Base-by-base conservation (phyloP, 2,113 vertebrate species). In the Galeopterus variegatus region DNA sequence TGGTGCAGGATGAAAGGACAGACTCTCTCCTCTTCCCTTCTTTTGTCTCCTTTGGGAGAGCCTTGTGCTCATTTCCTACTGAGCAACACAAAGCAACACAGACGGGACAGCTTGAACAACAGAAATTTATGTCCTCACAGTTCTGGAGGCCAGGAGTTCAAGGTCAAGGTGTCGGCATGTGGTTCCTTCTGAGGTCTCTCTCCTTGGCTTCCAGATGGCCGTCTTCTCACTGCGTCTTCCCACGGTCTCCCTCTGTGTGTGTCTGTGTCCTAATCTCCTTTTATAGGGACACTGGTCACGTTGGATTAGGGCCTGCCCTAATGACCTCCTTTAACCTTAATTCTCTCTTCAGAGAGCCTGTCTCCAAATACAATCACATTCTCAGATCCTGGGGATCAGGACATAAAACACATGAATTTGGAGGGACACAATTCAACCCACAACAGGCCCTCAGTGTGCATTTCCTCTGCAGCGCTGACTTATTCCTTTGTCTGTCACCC, bases 11-110 rank as follows among this genome's bases (percentile, higher is more conserved):
- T 21, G 36, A 56, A 54, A 7, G 21, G 64, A 4, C 26, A 52
- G 21, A 60, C 77, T 10, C 31, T 10, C 31, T 70, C 26, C 13
- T 21, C 24, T 56, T 31, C 15, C 13, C 10, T 6, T 24, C 26
- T 48, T 19, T 11, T 11, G 12, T 36, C 31, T 73, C 3, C 69
- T 75, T 52, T 69, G 50, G 10, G 52, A 41, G 62, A 13, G 1
- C 2, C 8, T 69, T 5, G 31, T n/a, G 0, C 54, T 67, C 2
- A 1, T 3, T 31, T 5, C 15, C 6, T 6, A 0, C 41, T 41
- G 41, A 41, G 4, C 41, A 4, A 41, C 41, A n/a, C 67, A 28
- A 3, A 83, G 31, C 1, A 33, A 31, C 17, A 2, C 3, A 36
- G 85, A 19, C 31, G 1, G 19, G 28, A 67, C 0, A 8, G 0